A percentile compares a stretch with the other conserved stretches of the same genome.
phyloP scores from a whole-genome alignment of 1,140 invertebrate species.

The Globodera rostochiensis region DNA sequence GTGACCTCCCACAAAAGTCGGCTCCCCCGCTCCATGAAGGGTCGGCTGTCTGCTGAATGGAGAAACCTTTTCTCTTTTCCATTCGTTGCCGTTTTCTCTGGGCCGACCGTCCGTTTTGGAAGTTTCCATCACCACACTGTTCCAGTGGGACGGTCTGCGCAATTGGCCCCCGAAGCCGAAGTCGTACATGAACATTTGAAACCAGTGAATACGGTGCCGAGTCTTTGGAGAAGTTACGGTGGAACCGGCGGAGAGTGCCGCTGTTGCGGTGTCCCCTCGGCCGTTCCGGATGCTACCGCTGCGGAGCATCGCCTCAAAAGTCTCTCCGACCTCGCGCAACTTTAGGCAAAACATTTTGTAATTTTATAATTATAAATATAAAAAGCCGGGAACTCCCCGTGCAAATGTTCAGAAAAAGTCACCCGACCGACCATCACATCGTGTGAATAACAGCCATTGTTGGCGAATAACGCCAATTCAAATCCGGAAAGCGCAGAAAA shows the following conservation, averaged over 20 bases:
- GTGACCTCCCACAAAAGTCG: slow-evolving; percentile 50
- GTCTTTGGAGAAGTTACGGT: slow-evolving; percentile 15
- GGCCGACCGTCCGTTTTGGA: slow-evolving; percentile 26
- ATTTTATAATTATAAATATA: neutral
- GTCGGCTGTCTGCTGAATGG: neutral
- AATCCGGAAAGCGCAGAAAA: slow-evolving; percentile 10
- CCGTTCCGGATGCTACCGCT: too few relatives aligned
- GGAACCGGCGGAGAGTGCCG: neutral
- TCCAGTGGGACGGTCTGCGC: slow-evolving; percentile 44
- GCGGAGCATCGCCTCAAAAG: slow-evolving; percentile 31
- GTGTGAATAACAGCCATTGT: slow-evolving; percentile 55
- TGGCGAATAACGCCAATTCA: slow-evolving; percentile 51
- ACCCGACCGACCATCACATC: slow-evolving; percentile 43
- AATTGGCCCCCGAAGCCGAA: slow-evolving; percentile 47
- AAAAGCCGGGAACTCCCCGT: neutral
- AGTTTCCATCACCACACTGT: slow-evolving; percentile 30
- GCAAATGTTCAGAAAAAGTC: too few relatives aligned
- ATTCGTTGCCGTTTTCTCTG: slow-evolving; percentile 2
- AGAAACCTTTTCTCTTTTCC: neutral
- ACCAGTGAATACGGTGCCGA: slow-evolving; percentile 41
- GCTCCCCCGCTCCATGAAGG: slow-evolving; percentile 25
- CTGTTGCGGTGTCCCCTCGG: neutral
- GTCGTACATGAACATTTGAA: slow-evolving; percentile 55
- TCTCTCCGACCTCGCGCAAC: slow-evolving; percentile 54
- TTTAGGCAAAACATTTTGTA: neutral